Evolutionary conservation across 2,888 invertebrate species (phyloP), one percentile per base, ranked within the genome.

Genomic region (Steinernema scapterisci): DNA sequence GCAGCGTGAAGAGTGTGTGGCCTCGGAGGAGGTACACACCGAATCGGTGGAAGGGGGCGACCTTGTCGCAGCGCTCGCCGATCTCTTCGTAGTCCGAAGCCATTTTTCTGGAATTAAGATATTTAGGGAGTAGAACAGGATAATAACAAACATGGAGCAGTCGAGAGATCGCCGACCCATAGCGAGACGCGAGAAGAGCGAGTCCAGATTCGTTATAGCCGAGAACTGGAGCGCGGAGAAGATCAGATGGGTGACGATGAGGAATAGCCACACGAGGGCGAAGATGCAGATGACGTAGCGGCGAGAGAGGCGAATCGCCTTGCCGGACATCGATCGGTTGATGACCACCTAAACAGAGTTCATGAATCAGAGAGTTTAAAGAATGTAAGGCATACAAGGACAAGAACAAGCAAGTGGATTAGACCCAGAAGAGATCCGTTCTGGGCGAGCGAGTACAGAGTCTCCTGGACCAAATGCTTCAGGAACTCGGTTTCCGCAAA

Each of bases 291-390:
- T 77, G 7, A 85, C 85, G 54, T 73, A 83, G 21, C 80, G 72
- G 54, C 80, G 75, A 0, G 86, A 86, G 3, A 86, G 75, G 27
- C 82, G 83, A 16, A 86, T 85, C 2, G 84, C 83, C 72, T 84
- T 82, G 19, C 86, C 86, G 19, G 84, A 80, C 86, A 86, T 86
- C 25, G 86, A 86, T 0, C 85, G 79, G 71, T 83, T 84, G 72
- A 86, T 86, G 1, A 85, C 84, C 1, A 83, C 80, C 82, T 83
- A 45, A 19, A 70, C 25, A 21, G 27, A 51, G 6, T 46, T 3
- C 9, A 6, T 6, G 5, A 9, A 9, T 38, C 3, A 38, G 38
- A 38, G 9, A 9, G 3, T 9, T 38, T 38, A 3, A 9, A 38
- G 9, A 9, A 38, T 13, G 38, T 6, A 52, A 73, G 48, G 43